Conservation (phyloP, 2,113 vertebrate genomes). For the Coryphaenoides rupestris region DNA sequence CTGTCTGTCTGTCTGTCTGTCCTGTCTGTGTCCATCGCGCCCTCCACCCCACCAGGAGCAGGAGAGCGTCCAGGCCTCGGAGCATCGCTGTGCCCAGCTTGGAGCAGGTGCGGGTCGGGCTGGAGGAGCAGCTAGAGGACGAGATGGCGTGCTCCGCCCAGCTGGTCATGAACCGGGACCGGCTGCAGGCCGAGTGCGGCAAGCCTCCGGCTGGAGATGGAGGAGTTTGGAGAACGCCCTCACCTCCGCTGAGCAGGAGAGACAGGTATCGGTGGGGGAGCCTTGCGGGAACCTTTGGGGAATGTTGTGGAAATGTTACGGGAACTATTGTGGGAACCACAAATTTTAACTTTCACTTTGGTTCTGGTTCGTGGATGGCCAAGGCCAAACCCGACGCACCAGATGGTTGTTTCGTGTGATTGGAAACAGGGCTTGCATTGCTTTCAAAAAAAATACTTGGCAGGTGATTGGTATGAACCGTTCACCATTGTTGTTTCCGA, state of each 20-base stretch:
- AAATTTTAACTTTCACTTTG: too few relatives aligned
- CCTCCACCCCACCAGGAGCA: conserved; percentile 56
- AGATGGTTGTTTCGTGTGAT: too few relatives aligned
- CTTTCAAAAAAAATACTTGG: too few relatives aligned
- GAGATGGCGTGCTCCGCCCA: conserved; percentile 63
- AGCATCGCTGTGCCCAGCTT: conserved; percentile 66
- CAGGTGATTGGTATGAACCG: too few relatives aligned
- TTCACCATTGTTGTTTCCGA: too few relatives aligned
- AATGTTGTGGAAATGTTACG: too few relatives aligned
- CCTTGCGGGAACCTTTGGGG: too few relatives aligned
- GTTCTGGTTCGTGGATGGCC: too few relatives aligned
- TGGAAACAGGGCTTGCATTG: too few relatives aligned
- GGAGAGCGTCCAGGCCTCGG: conserved; percentile 60
- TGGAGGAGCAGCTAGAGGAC: conserved; percentile 71
- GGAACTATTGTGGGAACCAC: too few relatives aligned
- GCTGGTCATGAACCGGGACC: conserved; percentile 57
- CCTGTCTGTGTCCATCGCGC: not conserved
- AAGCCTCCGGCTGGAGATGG: conserved; percentile 65
- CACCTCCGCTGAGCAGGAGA: conserved; percentile 55
- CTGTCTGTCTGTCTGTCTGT: conserved; percentile 1
- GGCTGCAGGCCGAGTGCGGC: conserved; percentile 67
- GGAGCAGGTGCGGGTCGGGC: conserved; percentile 59
- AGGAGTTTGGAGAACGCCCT: conserved; percentile 68
- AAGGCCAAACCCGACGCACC: too few relatives aligned
- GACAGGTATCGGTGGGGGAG: conserved; percentile 60